These are phyloP conservation scores for Perodicticus potto DNA, from an alignment of 2,797 vertebrate species.

Conservation along the genomic window DNA sequence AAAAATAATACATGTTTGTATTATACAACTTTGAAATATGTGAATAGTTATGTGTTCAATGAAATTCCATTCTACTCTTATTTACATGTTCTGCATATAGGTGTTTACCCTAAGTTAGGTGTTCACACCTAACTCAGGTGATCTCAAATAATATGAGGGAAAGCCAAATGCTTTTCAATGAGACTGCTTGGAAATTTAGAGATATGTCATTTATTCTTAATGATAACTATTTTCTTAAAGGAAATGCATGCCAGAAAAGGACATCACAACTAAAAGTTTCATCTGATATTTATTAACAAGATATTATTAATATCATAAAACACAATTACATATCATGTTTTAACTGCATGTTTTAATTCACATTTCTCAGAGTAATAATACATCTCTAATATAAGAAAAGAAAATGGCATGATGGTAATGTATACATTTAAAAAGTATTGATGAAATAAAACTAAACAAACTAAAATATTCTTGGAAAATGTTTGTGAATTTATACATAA, in stretches of 20 bases:
- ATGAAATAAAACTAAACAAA: neutral
- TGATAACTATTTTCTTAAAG: neutral
- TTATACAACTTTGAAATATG: neutral
- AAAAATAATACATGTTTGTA: neutral
- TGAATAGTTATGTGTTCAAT: neutral
- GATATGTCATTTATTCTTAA: neutral
- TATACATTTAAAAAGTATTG: neutral
- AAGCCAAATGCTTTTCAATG: neutral
- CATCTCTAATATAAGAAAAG: neutral
- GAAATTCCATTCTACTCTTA: neutral
- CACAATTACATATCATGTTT: neutral
- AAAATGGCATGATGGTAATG: neutral
- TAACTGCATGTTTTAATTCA: neutral
- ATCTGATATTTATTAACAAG: neutral
- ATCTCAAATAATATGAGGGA: neutral
- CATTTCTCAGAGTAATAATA: neutral
- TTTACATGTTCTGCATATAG: neutral
- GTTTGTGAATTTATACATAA: neutral
- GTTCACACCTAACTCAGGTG: neutral
- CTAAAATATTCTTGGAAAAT: neutral
- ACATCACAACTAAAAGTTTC: neutral
- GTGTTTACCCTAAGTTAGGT: neutral
- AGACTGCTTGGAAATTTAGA: neutral
- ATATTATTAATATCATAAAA: neutral
- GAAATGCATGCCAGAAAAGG: neutral